Conservation (phyloP, 2,113 vertebrate species). For the Otocyon megalotis region DNA sequence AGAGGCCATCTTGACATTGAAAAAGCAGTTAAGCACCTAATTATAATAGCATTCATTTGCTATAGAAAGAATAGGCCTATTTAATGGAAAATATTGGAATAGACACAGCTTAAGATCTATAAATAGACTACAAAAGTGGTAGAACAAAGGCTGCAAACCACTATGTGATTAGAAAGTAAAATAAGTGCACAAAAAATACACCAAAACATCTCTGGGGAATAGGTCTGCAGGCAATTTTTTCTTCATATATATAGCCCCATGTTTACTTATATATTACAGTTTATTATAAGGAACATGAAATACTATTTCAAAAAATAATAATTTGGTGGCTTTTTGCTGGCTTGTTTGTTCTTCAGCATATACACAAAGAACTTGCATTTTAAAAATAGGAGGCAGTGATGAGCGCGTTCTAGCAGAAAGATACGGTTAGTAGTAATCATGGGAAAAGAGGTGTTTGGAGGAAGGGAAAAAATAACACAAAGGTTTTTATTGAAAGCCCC, state of each 20-base stretch:
- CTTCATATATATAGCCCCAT: background rate
- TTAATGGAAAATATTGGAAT: background rate
- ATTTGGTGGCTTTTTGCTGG: background rate
- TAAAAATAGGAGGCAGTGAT: background rate
- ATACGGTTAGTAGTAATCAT: background rate
- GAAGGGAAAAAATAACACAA: background rate
- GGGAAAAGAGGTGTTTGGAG: background rate
- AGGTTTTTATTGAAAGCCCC: background rate
- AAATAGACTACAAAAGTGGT: background rate
- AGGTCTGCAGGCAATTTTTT: background rate
- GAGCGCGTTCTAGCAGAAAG: background rate
- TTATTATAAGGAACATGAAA: slow-evolving; percentile 28
- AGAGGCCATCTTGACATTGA: background rate
- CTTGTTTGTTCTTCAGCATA: background rate
- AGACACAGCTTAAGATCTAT: background rate
- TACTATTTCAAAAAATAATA: slow-evolving; percentile 1
- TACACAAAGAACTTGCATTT: background rate
- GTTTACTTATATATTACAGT: background rate
- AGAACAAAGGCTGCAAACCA: slow-evolving; percentile 25
- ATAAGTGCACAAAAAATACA: slow-evolving; percentile 13
- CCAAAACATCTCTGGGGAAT: background rate
- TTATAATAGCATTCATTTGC: background rate
- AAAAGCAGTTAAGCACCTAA: background rate
- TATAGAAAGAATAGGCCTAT: background rate
- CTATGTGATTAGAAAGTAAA: background rate